These are phyloP conservation scores for Miniopterus natalensis DNA, from an alignment of 2,113 vertebrate genomes.

Conservation along the genomic window DNA sequence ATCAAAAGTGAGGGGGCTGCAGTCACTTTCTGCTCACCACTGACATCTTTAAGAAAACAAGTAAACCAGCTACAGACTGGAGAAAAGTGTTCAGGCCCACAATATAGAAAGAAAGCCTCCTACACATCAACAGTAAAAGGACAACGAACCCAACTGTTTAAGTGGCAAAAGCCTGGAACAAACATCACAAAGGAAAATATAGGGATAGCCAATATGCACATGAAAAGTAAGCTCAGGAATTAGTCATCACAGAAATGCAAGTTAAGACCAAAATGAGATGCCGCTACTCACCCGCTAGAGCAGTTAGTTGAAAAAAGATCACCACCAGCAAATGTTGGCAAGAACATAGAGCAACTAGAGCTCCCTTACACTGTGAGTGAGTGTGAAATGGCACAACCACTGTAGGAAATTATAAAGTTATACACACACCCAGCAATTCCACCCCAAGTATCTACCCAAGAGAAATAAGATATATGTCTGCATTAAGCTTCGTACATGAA, in stretches of 20 bases:
- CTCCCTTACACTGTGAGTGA: accelerated
- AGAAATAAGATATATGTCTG: not conserved
- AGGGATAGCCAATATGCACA: accelerated
- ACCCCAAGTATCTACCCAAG: not conserved
- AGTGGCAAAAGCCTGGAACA: not conserved
- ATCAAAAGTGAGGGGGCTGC: not conserved
- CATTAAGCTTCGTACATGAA: accelerated
- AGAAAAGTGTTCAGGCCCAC: not conserved
- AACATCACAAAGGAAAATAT: not conserved
- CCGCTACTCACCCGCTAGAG: accelerated
- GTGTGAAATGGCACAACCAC: not conserved
- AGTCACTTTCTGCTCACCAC: not conserved
- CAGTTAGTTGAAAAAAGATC: not conserved
- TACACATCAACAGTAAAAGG: not conserved
- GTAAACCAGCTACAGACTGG: not conserved
- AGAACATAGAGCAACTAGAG: not conserved
- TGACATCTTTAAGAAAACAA: not conserved
- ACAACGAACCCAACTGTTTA: not conserved
- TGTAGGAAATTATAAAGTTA: not conserved
- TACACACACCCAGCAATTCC: not conserved
- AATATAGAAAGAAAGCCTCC: not conserved
- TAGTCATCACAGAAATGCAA: not conserved
- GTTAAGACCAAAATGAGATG: not conserved
- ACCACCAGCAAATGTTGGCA: no score
- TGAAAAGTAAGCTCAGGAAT: not conserved